A percentile compares a stretch with the other conserved stretches of the same genome.
Evolutionary conservation across 2,113 vertebrate genomes (phyloP).

Genomic region (Brachypodius melanocephalos): DNA sequence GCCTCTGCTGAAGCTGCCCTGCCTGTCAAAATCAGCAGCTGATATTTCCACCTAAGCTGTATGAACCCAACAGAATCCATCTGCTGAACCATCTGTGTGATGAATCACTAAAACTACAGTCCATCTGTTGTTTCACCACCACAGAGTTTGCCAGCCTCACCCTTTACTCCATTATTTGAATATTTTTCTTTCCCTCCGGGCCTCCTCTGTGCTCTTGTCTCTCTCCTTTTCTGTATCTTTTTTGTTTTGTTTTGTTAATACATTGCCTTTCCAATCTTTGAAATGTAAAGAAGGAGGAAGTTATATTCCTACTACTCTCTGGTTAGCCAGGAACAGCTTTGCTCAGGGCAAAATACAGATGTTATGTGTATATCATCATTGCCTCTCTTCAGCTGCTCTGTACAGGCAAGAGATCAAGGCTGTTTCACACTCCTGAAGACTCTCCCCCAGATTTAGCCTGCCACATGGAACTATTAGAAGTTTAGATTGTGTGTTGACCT

Average conservation of each 20-base stretch:
- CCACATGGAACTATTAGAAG: not conserved
- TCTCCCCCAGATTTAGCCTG: not conserved
- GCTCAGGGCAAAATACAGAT: not conserved
- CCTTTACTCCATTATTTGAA: slow-evolving; percentile 52
- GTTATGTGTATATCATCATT: not conserved
- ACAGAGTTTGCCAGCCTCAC: slow-evolving; percentile 58
- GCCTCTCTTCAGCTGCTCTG: not conserved
- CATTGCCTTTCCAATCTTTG: slow-evolving; percentile 21
- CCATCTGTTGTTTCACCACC: slow-evolving; percentile 70
- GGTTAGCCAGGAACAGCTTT: not conserved
- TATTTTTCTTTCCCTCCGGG: slow-evolving; percentile 37
- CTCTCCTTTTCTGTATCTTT: not conserved
- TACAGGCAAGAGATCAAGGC: not conserved
- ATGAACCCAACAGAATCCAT: slow-evolving; percentile 71
- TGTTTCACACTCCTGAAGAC: not conserved
- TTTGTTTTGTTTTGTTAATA: not conserved
- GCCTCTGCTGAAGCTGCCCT: slow-evolving; percentile 16
- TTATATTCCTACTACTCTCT: not conserved
- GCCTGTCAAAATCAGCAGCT: slow-evolving; percentile 60
- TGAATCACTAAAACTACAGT: slow-evolving; percentile 51
- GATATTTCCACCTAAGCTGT: slow-evolving; percentile 67
- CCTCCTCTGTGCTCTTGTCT: slow-evolving; percentile 35
- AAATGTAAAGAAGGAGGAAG: slow-evolving; percentile 23
- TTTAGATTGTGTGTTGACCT: not conserved
- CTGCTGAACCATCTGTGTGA: slow-evolving; percentile 74